phyloP scores from a whole-genome alignment of 2,113 vertebrate genomes.

The Saguinus midas region DNA sequence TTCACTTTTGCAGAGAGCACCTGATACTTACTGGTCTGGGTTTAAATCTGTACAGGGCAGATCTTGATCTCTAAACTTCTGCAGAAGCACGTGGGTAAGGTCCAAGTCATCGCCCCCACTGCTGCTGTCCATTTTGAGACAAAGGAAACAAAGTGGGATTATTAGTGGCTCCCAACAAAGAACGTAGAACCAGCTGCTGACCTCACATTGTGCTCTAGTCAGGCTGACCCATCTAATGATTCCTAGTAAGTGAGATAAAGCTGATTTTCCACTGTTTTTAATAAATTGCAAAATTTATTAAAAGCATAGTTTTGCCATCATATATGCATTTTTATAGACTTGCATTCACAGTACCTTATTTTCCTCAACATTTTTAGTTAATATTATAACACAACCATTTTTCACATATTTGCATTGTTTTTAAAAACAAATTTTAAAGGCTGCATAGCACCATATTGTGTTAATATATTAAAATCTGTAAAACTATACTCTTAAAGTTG shows the following conservation, averaged over 20 bases:
- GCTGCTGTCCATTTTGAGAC: neutral
- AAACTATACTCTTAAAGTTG: neutral
- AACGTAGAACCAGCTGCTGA: no score
- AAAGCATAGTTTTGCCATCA: neutral
- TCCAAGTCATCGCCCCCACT: fast-evolving
- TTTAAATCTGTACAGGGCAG: neutral
- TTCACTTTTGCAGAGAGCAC: neutral
- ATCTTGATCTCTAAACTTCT: slow-evolving; percentile 17
- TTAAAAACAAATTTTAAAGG: neutral
- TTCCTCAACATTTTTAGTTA: neutral
- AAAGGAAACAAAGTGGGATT: neutral
- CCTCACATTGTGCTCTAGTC: fast-evolving
- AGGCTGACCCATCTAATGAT: fast-evolving
- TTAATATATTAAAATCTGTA: neutral
- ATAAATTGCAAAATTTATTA: neutral
- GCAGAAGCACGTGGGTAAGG: slow-evolving; percentile 27
- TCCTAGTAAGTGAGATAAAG: neutral
- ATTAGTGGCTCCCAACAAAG: neutral
- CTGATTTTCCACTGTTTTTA: neutral
- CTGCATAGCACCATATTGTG: neutral
- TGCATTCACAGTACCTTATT: neutral
- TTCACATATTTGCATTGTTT: neutral
- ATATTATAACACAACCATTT: neutral
- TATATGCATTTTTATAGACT: neutral
- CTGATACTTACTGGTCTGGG: slow-evolving; percentile 37